phyloP scores from a whole-genome alignment of 2,888 invertebrate species.

The Chrysolina haemoptera region DNA sequence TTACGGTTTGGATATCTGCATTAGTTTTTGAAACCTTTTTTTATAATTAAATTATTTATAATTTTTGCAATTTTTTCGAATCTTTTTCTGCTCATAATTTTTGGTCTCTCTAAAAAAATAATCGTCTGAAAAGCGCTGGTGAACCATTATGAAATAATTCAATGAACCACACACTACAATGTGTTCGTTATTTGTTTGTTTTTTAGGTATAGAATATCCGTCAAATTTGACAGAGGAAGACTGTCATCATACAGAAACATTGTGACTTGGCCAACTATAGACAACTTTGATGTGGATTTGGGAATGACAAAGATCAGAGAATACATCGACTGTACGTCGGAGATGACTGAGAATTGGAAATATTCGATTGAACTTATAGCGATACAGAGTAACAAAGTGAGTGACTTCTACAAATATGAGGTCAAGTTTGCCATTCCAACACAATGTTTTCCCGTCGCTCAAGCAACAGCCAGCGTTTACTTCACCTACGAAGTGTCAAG shows the following conservation, averaged over 20 bases:
- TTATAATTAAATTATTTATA: too few species aligned
- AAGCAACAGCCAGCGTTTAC: constrained; percentile 48
- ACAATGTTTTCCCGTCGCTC: constrained; percentile 47
- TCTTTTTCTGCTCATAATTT: too few species aligned
- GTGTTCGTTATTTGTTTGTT: neutral
- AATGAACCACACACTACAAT: too few species aligned
- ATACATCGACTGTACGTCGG: constrained; percentile 36
- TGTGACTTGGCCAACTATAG: constrained; percentile 37
- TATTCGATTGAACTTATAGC: constrained; percentile 31
- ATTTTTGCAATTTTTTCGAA: too few species aligned
- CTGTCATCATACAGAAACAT: constrained; percentile 15
- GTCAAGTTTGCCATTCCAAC: constrained; percentile 50
- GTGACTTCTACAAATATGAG: constrained; percentile 44
- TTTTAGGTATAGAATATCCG: constrained; percentile 6
- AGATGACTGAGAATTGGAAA: constrained; percentile 38
- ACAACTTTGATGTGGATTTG: constrained; percentile 27
- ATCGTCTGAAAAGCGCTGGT: too few species aligned
- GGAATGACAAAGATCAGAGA: constrained; percentile 29
- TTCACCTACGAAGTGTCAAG: constrained; percentile 48
- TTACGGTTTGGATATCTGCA: too few species aligned
- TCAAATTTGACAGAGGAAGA: neutral
- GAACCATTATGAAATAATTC: too few species aligned
- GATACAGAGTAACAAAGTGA: constrained; percentile 25
- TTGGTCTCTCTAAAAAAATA: too few species aligned
- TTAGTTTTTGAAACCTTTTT: too few species aligned